These are phyloP conservation scores for Aurelia sp. DNA, from an alignment of 30 jellyfish, hydroid and myxozoan species.

Conservation along the genomic window DNA sequence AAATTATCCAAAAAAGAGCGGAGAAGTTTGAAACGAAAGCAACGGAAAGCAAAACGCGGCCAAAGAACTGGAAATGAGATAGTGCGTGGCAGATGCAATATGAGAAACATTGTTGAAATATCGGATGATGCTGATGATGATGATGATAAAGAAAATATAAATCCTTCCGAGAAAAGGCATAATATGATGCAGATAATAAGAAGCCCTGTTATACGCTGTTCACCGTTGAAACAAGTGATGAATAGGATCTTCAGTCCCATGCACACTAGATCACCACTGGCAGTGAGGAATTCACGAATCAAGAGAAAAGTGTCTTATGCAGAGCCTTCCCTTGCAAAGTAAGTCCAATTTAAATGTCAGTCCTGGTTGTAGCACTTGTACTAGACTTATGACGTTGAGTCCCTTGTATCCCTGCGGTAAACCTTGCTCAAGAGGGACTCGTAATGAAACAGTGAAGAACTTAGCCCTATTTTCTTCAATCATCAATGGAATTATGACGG, in stretches of 20 bases:
- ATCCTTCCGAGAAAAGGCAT: slow-evolving; percentile 4
- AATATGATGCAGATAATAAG: neutral
- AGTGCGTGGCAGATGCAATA: too few species aligned
- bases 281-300: slow-evolving; percentile 23
- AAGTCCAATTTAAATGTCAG: neutral
- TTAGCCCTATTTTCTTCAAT: too few species aligned
- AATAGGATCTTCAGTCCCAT: slow-evolving; percentile 21
- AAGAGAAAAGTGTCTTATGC: slow-evolving; percentile 49
- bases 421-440: too few species aligned
- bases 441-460: too few species aligned
- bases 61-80: too few species aligned
- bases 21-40: slow-evolving; percentile 19
- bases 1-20: slow-evolving; percentile 13
- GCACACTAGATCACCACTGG: slow-evolving; percentile 27
- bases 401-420: too few species aligned
- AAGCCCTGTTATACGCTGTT: neutral
- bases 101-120: too few species aligned
- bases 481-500: too few species aligned
- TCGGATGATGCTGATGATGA: neutral
- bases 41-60: neutral
- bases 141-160: slow-evolving; percentile 20
- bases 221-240: slow-evolving; percentile 28
- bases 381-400: too few species aligned
- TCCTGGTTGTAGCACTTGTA: too few species aligned
- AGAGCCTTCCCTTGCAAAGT: slow-evolving; percentile 47